Conservation (phyloP, 2,797 vertebrate species). For the Coluber constrictor region DNA sequence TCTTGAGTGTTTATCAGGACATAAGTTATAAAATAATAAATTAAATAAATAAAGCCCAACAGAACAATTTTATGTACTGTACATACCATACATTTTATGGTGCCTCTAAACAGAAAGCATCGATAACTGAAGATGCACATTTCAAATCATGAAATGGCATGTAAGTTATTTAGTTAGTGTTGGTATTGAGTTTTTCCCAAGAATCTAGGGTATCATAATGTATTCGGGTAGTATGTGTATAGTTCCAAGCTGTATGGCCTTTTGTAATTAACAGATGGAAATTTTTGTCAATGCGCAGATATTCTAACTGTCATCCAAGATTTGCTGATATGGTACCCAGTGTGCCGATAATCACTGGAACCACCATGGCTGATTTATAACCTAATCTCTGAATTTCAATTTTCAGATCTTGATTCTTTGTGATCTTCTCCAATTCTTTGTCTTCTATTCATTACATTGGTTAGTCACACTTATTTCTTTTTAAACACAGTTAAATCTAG, state of each 20-base stretch:
- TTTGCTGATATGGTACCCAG: background rate
- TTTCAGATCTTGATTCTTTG: background rate
- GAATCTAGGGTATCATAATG: background rate
- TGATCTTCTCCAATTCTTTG: background rate
- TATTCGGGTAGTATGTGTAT: background rate
- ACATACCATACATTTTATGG: background rate
- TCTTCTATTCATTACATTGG: background rate
- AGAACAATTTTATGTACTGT: background rate
- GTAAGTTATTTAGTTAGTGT: background rate
- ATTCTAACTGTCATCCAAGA: background rate
- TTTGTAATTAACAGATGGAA: background rate
- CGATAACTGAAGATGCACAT: background rate
- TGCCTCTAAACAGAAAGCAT: background rate
- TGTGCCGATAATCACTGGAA: background rate
- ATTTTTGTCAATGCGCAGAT: background rate
- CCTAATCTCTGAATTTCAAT: background rate
- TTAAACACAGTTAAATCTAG: background rate
- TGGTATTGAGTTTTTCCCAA: background rate
- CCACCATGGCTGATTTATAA: background rate
- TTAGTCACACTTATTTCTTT: background rate
- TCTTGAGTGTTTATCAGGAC: background rate
- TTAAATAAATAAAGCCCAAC: background rate
- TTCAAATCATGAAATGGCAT: background rate
- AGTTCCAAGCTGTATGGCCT: background rate
- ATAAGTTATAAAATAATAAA: background rate